Evolutionary conservation across 2,797 vertebrate genomes (phyloP).

Genomic region (Stomatorhinus walkeri): DNA sequence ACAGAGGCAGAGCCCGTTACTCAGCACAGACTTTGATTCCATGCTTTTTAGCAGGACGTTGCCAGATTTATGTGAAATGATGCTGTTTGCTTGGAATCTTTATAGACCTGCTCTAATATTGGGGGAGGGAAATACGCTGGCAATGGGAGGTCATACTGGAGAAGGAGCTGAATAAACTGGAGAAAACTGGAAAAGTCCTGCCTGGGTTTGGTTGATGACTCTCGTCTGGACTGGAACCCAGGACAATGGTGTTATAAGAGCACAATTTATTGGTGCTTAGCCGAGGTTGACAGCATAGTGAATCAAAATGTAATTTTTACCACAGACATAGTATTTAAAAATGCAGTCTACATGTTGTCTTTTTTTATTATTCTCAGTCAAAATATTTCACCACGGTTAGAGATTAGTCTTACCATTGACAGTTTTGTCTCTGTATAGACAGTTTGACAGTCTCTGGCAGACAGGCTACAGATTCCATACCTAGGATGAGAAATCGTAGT

Average conservation of each 20-base stretch:
- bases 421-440: background rate
- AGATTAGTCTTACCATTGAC: background rate
- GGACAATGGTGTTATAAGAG: background rate
- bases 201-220: background rate
- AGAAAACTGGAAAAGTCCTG: background rate
- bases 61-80: background rate
- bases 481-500: background rate
- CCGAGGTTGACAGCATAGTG: background rate
- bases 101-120: background rate
- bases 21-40: background rate
- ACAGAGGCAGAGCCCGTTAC: background rate
- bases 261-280: background rate
- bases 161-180: background rate
- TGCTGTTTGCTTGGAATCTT: background rate
- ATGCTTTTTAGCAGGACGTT: background rate
- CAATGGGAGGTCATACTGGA: background rate
- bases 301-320: background rate
- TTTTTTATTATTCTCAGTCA: background rate
- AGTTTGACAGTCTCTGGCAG: background rate
- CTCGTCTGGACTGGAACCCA: background rate
- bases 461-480: background rate
- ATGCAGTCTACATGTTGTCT: background rate
- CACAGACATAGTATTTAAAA: background rate
- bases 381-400: background rate
- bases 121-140: background rate